Percentiles rank a stretch among this genome's conserved stretches.
These are phyloP conservation scores for Drosophila antonietae DNA, from an alignment of 2,888 invertebrate species.

Conservation along the genomic window DNA sequence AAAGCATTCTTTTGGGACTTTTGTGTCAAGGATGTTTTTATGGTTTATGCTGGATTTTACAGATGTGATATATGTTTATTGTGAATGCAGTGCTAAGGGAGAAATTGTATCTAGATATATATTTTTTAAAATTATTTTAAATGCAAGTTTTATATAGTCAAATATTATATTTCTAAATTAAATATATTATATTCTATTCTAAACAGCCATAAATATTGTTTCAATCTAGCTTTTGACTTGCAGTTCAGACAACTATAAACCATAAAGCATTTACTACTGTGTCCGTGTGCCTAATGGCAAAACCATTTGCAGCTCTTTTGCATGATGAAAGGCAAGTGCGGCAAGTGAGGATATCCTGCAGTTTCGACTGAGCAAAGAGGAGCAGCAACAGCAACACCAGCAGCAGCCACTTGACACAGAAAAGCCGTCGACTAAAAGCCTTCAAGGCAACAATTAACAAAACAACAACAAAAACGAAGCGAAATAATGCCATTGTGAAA, in stretches of 20 bases:
- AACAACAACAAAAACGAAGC: background rate
- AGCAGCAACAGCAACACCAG: background rate
- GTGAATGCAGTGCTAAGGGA: background rate
- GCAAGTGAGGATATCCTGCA: constrained; percentile 54
- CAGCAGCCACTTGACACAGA: constrained; percentile 53
- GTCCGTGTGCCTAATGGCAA: constrained; percentile 48
- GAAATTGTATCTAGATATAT: background rate
- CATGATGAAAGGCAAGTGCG: constrained; percentile 45
- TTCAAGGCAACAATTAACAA: constrained; percentile 26
- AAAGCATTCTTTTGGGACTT: constrained; percentile 11
- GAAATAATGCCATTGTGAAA: constrained; percentile 30
- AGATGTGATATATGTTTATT: background rate
- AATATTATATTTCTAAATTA: background rate
- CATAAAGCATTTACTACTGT: constrained; percentile 2
- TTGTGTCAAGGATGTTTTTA: constrained; percentile 6
- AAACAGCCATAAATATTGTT: background rate
- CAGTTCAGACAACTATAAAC: background rate
- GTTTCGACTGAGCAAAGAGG: constrained; percentile 1
- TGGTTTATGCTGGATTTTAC: background rate
- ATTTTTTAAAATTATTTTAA: too few relatives aligned
- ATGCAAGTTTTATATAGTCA: background rate
- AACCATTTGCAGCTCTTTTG: constrained; percentile 51
- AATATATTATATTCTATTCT: too few relatives aligned
- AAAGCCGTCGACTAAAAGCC: constrained; percentile 49
- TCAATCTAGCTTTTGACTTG: background rate